These are phyloP conservation scores for Brachyalestes nurse DNA, from an alignment of 2,797 vertebrate species.

Conservation along the genomic window DNA sequence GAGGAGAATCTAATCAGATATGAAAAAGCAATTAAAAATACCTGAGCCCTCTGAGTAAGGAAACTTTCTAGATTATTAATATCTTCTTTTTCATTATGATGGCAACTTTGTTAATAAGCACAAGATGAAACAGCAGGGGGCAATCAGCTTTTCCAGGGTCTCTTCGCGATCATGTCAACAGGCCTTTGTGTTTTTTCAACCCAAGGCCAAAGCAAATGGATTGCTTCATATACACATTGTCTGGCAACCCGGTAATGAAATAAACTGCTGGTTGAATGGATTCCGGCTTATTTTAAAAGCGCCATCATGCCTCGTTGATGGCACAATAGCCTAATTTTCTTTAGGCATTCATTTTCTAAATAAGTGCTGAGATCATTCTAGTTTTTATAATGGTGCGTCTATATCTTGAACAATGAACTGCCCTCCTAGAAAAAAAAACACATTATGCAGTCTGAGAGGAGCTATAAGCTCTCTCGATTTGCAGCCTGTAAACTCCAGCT, in stretches of 20 bases:
- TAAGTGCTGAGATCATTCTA: conserved; percentile 29
- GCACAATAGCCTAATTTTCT: conserved; percentile 18
- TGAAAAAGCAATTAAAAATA: conserved; percentile 53
- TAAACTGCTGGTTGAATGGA: background rate
- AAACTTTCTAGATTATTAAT: conserved; percentile 48
- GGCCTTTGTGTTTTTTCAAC: conserved; percentile 8
- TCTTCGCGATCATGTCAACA: background rate
- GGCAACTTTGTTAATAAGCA: conserved; percentile 21
- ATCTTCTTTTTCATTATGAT: conserved; percentile 37
- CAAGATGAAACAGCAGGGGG: conserved; percentile 8
- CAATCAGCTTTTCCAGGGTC: background rate
- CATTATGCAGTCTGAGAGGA: conserved; percentile 21
- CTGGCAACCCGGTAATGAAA: conserved; percentile 14
- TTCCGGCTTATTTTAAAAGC: conserved; percentile 16
- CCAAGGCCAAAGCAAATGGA: background rate
- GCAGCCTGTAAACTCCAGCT: conserved; percentile 22
- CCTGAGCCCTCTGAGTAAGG: conserved; percentile 22
- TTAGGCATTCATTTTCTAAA: conserved; percentile 39
- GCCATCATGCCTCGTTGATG: conserved; percentile 18
- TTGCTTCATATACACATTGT: conserved; percentile 12
- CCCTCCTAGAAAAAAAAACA: conserved; percentile 21
- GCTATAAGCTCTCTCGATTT: conserved; percentile 37
- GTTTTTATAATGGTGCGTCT: conserved; percentile 29
- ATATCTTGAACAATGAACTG: conserved; percentile 10
- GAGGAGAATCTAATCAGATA: conserved; percentile 52